A percentile compares a stretch with the other conserved stretches of the same genome.
Conservation (phyloP, 2,113 vertebrate species). For the Chloropsis cyanopogon region DNA sequence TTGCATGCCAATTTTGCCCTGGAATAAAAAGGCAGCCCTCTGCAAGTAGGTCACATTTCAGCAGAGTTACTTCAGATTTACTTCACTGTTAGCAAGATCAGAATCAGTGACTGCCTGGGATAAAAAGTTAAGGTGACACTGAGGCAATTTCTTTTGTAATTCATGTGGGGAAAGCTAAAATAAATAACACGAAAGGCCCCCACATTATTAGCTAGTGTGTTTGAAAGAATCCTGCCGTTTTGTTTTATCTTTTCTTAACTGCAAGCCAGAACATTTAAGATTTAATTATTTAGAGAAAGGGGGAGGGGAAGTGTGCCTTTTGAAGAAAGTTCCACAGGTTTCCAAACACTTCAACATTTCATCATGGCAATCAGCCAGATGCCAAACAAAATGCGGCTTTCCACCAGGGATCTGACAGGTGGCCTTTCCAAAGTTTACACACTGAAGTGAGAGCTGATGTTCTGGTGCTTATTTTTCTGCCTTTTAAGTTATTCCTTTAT, state of each 20-base stretch:
- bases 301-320: conserved; percentile 48
- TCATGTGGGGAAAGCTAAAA: conserved; percentile 32
- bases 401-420: conserved; percentile 68
- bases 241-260: conserved; percentile 53
- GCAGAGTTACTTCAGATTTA: not conserved
- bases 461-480: conserved; percentile 63
- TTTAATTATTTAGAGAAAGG: conserved; percentile 57
- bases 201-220: conserved; percentile 26
- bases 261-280: conserved; percentile 52
- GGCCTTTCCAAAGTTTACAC: conserved; percentile 70
- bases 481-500: conserved; percentile 58
- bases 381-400: conserved; percentile 67
- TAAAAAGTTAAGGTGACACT: conserved; percentile 16
- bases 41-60: not conserved
- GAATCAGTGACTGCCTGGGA: not conserved
- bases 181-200: conserved; percentile 14
- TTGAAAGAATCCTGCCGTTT: conserved; percentile 45
- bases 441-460: conserved; percentile 68
- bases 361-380: conserved; percentile 61
- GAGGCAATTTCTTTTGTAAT: conserved; percentile 22
- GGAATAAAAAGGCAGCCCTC: not conserved
- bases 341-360: conserved; percentile 67
- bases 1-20: fast-evolving
- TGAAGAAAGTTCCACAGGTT: conserved; percentile 58
- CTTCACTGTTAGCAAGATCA: not conserved